Evolutionary conservation across 2,113 vertebrate species (phyloP), one percentile per base, ranked within the genome.

Genomic region (Ellobius talpinus): DNA sequence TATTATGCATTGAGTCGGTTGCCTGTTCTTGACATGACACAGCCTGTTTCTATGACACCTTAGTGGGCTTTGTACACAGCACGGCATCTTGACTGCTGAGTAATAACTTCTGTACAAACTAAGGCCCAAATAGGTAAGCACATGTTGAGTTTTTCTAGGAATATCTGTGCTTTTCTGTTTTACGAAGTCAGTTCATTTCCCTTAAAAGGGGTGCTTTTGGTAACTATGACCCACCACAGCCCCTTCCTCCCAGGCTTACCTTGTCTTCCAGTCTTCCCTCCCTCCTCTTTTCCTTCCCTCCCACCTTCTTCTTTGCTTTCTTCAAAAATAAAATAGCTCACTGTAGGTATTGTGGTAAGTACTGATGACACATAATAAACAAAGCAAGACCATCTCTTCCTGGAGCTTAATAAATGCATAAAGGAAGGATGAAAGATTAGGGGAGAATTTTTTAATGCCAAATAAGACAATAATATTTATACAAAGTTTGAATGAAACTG

Each of bases 21-120:
- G 65, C 52, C 36, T 93, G 87, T 58, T 95, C 86, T 65, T 9
- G 26, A 52, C 42, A 29, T 93, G 42, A 24, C 72, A 90, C 55
- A 78, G 19, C 29, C 94, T 84, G 52, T 95, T 93, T 89, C 23
- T 58, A 94, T 91, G 90, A 72, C 88, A 5, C 89, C 8, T 61
- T 96, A 87, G 61, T 92, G 39, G 2, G 17, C 29, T 96, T 93
- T 81, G 74, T 81, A 11, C 94, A 87, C 92, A 89, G 73, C 63
- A 87, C 19, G 77, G 13, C 66, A n/a, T 7, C 26, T 93, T 89
- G 82, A 95, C 72, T 93, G 87, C 58, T 81, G 45, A 91, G 52
- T 95, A 88, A 39, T 70, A 4, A 77, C 66, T 94, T 93, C 90
- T 31, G 84, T 85, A 33, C n/a, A 55, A 91, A n/a, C 86, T 17